Conservation (phyloP, 1,140 invertebrate species). For the Scylla paramamosain region DNA sequence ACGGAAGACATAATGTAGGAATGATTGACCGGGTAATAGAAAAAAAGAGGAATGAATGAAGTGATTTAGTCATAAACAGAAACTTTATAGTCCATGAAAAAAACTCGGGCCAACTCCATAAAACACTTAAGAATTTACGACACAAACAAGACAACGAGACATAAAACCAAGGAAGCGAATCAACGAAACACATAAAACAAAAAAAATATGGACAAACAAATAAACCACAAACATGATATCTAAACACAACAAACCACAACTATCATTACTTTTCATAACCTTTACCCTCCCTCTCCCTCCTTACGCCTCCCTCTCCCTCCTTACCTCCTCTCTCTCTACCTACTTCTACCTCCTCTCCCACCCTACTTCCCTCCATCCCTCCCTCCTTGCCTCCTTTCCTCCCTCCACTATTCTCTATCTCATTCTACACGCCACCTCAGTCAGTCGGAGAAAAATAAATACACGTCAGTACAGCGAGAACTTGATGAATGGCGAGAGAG, state of each 20-base stretch:
- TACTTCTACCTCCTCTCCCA: neutral
- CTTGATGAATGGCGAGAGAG: slow-evolving; percentile 68
- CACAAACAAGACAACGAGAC: neutral
- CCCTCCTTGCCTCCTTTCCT: neutral
- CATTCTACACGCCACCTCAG: slow-evolving; percentile 44
- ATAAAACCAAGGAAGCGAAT: neutral
- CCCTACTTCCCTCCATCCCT: neutral
- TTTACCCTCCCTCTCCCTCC: neutral
- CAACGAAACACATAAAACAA: neutral
- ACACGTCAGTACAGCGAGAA: slow-evolving; percentile 70
- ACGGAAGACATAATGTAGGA: neutral
- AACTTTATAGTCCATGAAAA: no score
- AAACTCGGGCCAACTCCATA: no score
- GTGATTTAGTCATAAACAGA: no score
- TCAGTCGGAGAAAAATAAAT: slow-evolving; percentile 75
- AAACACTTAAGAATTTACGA: no score
- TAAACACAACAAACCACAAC: neutral
- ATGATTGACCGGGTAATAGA: neutral
- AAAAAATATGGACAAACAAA: slow-evolving; percentile 26
- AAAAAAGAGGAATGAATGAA: neutral
- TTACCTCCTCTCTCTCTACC: no score
- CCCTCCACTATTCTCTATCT: slow-evolving; percentile 39
- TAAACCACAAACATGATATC: neutral
- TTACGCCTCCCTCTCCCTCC: neutral
- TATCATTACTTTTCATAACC: neutral